A percentile compares a stretch with the other conserved stretches of the same genome.
These are phyloP conservation scores for Tragelaphus buxtoni DNA, from an alignment of 2,113 vertebrate genomes.

Conservation along the genomic window DNA sequence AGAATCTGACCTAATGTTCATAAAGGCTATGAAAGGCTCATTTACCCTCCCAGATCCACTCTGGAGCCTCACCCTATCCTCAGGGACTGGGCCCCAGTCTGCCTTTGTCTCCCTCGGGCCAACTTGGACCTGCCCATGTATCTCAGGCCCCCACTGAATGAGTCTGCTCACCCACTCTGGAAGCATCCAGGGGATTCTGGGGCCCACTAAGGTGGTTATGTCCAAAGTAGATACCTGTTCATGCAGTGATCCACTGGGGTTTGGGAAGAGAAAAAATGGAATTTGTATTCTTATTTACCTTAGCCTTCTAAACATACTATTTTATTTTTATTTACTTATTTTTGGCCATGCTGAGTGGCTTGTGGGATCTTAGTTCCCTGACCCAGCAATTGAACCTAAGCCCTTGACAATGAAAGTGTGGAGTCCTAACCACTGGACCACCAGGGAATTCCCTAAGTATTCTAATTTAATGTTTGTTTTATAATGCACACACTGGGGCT, in stretches of 20 bases:
- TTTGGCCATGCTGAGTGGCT: not conserved
- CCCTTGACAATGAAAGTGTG: not conserved
- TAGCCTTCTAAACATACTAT: not conserved
- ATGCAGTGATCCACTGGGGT: not conserved
- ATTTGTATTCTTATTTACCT: not conserved
- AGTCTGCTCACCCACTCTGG: not conserved
- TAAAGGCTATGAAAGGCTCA: not conserved
- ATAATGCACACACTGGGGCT: not conserved
- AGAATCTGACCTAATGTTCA: not conserved
- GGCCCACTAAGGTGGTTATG: not conserved
- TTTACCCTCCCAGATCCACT: not conserved
- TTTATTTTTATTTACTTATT: not conserved
- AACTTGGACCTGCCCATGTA: fast-evolving
- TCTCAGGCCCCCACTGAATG: not conserved
- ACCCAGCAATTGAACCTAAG: not conserved
- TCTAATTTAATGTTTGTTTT: not conserved
- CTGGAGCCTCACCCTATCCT: not conserved
- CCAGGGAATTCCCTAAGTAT: not conserved
- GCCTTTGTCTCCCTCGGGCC: not conserved
- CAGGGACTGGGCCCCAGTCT: not conserved
- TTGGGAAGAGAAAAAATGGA: not conserved
- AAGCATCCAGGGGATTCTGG: not conserved
- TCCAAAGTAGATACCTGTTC: not conserved
- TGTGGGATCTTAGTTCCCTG: not conserved
- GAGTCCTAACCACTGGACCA: not conserved